Evolutionary conservation across 2,113 vertebrate genomes (phyloP).

Genomic region (Diphyllodes magnificus): DNA sequence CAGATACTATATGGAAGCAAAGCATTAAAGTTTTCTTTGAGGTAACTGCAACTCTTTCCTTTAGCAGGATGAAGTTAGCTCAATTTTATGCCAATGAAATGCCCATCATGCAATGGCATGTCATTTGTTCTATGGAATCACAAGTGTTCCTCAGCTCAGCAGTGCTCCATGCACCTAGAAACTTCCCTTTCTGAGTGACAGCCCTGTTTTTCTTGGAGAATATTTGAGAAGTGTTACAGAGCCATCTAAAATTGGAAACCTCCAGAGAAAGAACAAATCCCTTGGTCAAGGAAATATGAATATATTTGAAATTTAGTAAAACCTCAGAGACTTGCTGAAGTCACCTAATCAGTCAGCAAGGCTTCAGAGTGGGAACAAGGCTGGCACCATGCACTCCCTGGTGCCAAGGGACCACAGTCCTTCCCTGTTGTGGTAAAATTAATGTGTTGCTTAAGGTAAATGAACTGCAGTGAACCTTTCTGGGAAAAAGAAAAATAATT

Average conservation of each 20-base stretch:
- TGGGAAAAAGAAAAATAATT: neutral
- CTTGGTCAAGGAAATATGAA: neutral
- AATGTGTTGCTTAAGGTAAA: neutral
- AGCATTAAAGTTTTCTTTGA: neutral
- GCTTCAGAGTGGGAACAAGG: neutral
- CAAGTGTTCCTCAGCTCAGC: neutral
- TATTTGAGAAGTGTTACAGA: neutral
- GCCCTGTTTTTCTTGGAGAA: neutral
- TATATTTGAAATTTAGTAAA: neutral
- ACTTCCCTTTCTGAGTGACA: neutral
- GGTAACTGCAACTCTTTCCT: neutral
- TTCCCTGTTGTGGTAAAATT: neutral
- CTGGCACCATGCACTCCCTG: neutral
- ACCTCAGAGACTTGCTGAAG: neutral
- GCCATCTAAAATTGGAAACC: neutral
- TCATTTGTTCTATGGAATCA: neutral
- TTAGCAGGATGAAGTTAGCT: neutral
- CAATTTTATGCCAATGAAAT: neutral
- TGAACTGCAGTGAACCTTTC: neutral
- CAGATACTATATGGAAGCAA: neutral
- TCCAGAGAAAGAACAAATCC: neutral
- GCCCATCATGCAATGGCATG: neutral
- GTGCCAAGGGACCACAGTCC: neutral
- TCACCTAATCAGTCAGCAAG: neutral
- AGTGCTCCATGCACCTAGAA: neutral